These are phyloP conservation scores for Ploceus nigricollis DNA, from an alignment of 2,113 vertebrate species.

Conservation along the genomic window DNA sequence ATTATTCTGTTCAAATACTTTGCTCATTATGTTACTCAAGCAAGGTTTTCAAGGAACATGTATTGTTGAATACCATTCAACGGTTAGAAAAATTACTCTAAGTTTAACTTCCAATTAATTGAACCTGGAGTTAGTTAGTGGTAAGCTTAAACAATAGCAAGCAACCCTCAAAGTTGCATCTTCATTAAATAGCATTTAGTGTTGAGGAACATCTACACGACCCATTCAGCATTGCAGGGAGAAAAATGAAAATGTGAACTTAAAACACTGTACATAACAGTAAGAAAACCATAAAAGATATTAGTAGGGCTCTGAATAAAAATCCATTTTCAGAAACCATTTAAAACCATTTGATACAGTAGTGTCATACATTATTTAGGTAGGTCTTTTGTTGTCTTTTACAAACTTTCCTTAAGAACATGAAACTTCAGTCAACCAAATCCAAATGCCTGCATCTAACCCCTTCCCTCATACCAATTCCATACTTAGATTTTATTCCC, in stretches of 20 bases:
- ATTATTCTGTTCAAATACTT: not conserved
- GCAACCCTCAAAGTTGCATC: not conserved
- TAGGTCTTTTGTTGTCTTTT: not conserved
- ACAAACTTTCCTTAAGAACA: not conserved
- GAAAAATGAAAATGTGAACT: not conserved
- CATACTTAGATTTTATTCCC: not conserved
- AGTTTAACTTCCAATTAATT: not conserved
- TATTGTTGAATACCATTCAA: not conserved
- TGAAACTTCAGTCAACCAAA: not conserved
- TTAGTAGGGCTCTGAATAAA: not conserved
- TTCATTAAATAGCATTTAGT: not conserved
- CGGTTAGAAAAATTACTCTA: not conserved
- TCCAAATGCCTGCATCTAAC: not conserved
- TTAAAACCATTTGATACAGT: not conserved
- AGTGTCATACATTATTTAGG: not conserved
- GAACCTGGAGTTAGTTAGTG: not conserved
- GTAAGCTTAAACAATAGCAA: not conserved
- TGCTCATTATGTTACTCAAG: not conserved
- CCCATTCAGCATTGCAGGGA: not conserved
- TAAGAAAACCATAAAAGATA: not conserved
- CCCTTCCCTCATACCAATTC: not conserved
- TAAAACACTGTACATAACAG: not conserved
- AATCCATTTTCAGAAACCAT: not conserved
- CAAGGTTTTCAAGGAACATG: not conserved
- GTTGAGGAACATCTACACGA: not conserved